Evolutionary conservation across 2,113 vertebrate genomes (phyloP).

Genomic region (Trematomus loennbergii): DNA sequence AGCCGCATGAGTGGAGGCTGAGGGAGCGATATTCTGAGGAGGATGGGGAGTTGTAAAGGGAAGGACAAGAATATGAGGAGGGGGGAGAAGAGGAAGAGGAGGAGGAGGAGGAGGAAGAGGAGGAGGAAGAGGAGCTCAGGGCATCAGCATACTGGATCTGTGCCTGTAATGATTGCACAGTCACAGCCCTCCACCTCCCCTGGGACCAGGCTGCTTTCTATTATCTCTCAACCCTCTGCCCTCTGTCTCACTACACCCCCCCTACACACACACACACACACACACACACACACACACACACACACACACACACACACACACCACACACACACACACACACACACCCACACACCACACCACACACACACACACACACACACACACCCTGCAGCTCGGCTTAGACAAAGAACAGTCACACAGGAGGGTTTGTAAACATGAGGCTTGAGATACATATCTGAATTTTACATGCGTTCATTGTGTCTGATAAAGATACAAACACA

Average conservation of each 20-base stretch:
- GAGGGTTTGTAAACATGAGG: conserved; percentile 65
- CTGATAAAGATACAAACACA: conserved; percentile 13
- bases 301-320: conserved; percentile 26
- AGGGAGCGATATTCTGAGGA: conserved; percentile 25
- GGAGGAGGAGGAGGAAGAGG: conserved; percentile 33
- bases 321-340: conserved; percentile 32
- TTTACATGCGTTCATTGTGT: conserved; percentile 36
- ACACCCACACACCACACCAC: conserved; percentile 1
- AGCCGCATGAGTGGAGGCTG: conserved; percentile 14
- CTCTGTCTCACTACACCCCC: conserved; percentile 29
- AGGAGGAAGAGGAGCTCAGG: conserved; percentile 56
- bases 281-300: conserved; percentile 7
- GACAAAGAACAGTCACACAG: conserved; percentile 71
- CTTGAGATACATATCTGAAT: conserved; percentile 57
- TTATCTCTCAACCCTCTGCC: conserved; percentile 72
- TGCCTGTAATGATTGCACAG: conserved; percentile 85
- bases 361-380: conserved; percentile 7
- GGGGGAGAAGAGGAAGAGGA: conserved; percentile 15
- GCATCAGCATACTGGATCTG: conserved; percentile 80
- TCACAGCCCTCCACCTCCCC: conserved; percentile 78
- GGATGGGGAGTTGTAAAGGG: conserved; percentile 41
- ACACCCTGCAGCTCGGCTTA: conserved; percentile 19
- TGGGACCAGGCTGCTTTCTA: conserved; percentile 79
- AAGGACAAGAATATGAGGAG: conserved; percentile 43
- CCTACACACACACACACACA: conserved; percentile 16